Base-by-base conservation (phyloP, 2,113 vertebrate genomes). In the Puma concolor region DNA sequence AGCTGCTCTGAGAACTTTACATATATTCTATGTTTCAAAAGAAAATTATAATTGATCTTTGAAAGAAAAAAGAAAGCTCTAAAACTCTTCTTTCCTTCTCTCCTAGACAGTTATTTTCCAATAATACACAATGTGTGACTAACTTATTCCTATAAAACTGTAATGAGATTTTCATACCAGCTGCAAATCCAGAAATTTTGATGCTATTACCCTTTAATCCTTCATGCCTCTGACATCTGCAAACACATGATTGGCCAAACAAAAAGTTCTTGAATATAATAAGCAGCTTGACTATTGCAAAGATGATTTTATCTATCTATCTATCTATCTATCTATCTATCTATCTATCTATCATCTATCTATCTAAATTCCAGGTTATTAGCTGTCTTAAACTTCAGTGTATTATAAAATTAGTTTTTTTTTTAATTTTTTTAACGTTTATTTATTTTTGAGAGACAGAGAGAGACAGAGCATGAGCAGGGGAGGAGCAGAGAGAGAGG, bases 31-130 rank as follows among this genome's bases (percentile, higher is more conserved):
- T 38, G 83, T 79, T 89, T 94, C 29, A 29, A 74, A 89, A 50
- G 76, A 95, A 95, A 94, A 92, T 7, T 15, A 7, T 54, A 54
- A 64, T 67, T 91, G 60, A 52, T 38, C 54, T 38, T 92, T 86
- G 13, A n/a, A 86, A 92, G 25, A 60, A 91, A 81, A 66, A 82
- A 48, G 74, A 91, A 82, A 95, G 33, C 38, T 48, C 5, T 85
- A 86, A n/a, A 87, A 66, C 69, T 9, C 69, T 69, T 88, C 29
- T 94, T 81, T 88, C 13, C 36, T 92, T 83, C 71, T 83, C 38
- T 94, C 48, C 41, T 50, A 89, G 15, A 71, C 5, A 95, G 57
- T 44, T 63, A 90, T 52, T 95, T 91, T 92, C 67, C 48, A 94
- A 74, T 76, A 97, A 93, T 16, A 97, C 83, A 76, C 3, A 94